Conservation (phyloP, 2,888 invertebrate genomes). For the Metellina segmentata region DNA sequence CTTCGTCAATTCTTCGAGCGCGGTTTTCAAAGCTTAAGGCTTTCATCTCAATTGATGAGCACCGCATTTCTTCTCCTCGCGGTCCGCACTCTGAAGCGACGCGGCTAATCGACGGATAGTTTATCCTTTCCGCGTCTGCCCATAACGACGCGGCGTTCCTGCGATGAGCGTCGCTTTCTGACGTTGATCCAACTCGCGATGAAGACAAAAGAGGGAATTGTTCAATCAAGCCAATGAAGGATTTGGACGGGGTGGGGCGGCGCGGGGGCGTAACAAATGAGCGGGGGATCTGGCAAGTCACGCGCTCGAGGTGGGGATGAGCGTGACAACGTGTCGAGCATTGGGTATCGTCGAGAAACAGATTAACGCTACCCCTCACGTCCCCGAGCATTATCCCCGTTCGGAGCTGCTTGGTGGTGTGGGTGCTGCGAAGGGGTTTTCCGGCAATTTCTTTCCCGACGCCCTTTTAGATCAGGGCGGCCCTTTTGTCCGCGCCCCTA, state of each 20-base stretch:
- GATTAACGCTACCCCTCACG: conserved; percentile 74
- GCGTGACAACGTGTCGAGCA: conserved; percentile 74
- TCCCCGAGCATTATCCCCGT: conserved; percentile 55
- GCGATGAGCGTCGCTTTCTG: conserved; percentile 51
- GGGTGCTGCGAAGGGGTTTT: conserved; percentile 18
- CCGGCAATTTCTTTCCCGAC: conserved; percentile 29
- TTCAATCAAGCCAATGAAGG: conserved; percentile 74
- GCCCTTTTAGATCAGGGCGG: conserved; percentile 10
- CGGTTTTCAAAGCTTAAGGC: no score
- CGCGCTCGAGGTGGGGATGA: conserved; percentile 61
- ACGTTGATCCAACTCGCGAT: conserved; percentile 65
- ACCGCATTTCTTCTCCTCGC: no score
- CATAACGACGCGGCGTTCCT: conserved; percentile 26
- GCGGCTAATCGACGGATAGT: background rate
- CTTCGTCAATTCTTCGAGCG: no score
- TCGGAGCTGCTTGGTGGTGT: conserved; percentile 21
- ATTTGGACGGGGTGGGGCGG: conserved; percentile 24
- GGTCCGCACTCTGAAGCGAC: no score
- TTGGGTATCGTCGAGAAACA: conserved; percentile 64
- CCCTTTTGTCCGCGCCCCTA: background rate
- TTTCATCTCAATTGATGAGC: no score
- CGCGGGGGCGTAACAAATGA: conserved; percentile 53
- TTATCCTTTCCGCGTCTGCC: conserved; percentile 29
- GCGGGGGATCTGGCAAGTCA: conserved; percentile 28
- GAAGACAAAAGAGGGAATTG: conserved; percentile 73